Evolutionary conservation across 2,888 invertebrate species (phyloP).

Genomic region (Chymomyza amoena): DNA sequence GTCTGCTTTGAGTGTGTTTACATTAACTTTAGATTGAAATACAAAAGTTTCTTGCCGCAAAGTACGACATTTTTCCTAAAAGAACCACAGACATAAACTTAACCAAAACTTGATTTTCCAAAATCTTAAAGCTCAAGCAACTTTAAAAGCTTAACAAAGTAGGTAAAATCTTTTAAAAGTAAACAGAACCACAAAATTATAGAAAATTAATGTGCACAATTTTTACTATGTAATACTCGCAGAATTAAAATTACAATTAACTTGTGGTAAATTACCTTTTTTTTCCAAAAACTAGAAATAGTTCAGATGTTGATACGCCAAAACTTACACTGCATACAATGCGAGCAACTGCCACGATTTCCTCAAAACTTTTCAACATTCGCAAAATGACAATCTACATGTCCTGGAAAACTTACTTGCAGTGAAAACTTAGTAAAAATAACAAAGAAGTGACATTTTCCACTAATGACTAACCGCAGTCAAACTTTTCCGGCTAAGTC

Average conservation of each 20-base stretch:
- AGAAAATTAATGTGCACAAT: too few relatives aligned
- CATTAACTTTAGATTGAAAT: too few relatives aligned
- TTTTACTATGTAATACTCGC: too few relatives aligned
- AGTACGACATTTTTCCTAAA: too few relatives aligned
- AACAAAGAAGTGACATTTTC: constrained; percentile 5
- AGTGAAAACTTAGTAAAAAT: not conserved
- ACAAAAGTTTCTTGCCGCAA: too few relatives aligned
- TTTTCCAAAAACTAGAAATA: too few relatives aligned
- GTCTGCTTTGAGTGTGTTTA: too few relatives aligned
- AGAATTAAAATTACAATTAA: constrained; percentile 10
- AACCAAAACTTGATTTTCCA: too few relatives aligned
- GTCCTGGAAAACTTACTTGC: not conserved
- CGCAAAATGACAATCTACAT: not conserved
- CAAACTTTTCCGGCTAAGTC: constrained; percentile 1
- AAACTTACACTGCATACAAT: not conserved
- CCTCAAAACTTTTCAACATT: not conserved
- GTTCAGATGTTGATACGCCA: too few relatives aligned
- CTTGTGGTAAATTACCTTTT: too few relatives aligned
- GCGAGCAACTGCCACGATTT: not conserved
- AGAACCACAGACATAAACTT: too few relatives aligned
- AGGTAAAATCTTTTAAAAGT: constrained; percentile 17
- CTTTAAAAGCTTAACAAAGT: constrained; percentile 10
- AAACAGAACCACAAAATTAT: too few relatives aligned
- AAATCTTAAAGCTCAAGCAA: constrained; percentile 11
- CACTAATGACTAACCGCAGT: constrained; percentile 20